phyloP scores from a whole-genome alignment of 2,888 invertebrate species.

The Sympetrum striolatum region DNA sequence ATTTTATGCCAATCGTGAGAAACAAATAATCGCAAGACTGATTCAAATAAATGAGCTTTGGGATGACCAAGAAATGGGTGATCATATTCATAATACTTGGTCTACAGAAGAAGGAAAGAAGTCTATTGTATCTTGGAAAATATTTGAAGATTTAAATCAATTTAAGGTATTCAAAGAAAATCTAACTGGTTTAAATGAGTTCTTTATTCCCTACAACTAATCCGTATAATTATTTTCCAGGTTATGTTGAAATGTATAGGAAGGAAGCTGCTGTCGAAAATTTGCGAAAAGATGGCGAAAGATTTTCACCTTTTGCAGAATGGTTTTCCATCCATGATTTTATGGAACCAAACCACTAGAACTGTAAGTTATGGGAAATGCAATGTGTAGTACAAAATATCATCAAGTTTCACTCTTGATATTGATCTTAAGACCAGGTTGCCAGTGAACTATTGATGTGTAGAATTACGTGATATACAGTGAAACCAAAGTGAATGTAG shows the following conservation, averaged over 20 bases:
- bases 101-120: neutral
- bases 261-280: neutral
- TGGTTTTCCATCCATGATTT: slow-evolving; percentile 4
- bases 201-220: neutral
- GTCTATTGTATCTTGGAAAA: neutral
- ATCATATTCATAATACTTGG: neutral
- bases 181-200: too few relatives aligned
- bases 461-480: too few relatives aligned
- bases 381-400: too few relatives aligned
- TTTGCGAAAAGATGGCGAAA: slow-evolving; percentile 3
- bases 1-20: slow-evolving; percentile 5
- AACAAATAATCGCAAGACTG: neutral
- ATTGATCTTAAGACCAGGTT: too few relatives aligned
- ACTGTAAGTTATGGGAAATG: neutral
- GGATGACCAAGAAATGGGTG: neutral
- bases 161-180: neutral
- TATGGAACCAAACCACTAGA: neutral
- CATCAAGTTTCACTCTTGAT: too few relatives aligned
- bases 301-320: neutral
- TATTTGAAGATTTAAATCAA: neutral
- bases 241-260: neutral
- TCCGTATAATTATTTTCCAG: neutral
- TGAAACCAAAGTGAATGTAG: too few relatives aligned
- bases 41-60: neutral
- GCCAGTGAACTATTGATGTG: too few relatives aligned